Conservation (phyloP, 2,113 vertebrate species). For the Aplodontia rufa region DNA sequence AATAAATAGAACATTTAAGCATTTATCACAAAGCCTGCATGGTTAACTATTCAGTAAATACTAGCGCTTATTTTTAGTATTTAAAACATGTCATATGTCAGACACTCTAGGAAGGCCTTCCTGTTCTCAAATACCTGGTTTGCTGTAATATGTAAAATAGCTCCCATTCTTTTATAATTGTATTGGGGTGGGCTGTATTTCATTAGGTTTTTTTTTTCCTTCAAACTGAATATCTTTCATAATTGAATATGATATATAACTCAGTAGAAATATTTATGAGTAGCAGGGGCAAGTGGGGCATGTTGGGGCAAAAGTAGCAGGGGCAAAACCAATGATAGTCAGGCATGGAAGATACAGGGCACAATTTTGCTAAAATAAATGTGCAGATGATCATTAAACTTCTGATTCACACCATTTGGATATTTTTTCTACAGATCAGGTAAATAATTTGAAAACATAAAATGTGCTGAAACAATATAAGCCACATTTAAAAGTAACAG, state of each 20-base stretch:
- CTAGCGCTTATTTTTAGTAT: background rate
- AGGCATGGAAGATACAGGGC: fast-evolving
- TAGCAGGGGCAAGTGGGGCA: background rate
- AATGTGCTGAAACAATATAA: background rate
- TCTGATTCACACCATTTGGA: background rate
- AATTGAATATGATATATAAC: background rate
- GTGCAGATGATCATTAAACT: background rate
- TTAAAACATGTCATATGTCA: background rate
- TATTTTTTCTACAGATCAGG: background rate
- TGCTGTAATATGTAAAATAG: background rate
- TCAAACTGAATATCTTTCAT: background rate
- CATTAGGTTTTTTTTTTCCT: background rate
- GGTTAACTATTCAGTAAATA: background rate
- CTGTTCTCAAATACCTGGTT: background rate
- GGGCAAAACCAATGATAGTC: background rate
- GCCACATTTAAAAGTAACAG: background rate
- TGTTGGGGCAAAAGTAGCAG: background rate
- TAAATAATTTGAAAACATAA: background rate
- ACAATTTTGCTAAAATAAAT: background rate
- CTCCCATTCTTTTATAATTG: background rate
- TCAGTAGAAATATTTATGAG: background rate
- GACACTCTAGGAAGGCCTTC: background rate
- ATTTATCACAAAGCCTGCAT: background rate
- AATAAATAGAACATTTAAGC: background rate
- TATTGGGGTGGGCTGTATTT: background rate